A percentile compares a stretch with the other conserved stretches of the same genome.
These are phyloP conservation scores for Tinea semifulvella DNA, from an alignment of 2,888 invertebrate genomes.

Conservation along the genomic window DNA sequence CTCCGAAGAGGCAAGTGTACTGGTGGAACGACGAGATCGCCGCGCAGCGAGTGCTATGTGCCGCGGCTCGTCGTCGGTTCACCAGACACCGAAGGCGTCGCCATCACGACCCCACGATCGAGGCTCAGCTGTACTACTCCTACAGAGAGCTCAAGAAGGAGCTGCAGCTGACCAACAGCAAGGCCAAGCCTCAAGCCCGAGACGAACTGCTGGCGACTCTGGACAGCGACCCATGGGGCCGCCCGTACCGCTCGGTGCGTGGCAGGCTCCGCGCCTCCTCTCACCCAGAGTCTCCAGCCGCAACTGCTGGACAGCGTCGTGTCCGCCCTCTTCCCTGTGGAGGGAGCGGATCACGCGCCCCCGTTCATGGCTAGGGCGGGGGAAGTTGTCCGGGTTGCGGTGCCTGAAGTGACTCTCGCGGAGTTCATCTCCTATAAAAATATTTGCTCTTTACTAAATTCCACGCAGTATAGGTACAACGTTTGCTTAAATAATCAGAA, in stretches of 20 bases:
- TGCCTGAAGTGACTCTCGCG: too few species aligned
- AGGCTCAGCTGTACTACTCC: background rate
- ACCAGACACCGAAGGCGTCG: background rate
- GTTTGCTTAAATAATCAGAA: too few species aligned
- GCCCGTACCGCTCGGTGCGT: background rate
- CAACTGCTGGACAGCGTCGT: too few species aligned
- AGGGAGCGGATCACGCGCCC: too few species aligned
- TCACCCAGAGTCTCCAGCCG: too few species aligned
- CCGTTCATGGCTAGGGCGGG: too few species aligned
- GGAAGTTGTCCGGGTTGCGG: too few species aligned
- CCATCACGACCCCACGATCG: background rate
- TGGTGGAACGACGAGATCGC: constrained; percentile 7
- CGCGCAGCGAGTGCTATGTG: background rate
- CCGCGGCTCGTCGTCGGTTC: background rate
- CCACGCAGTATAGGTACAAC: too few species aligned
- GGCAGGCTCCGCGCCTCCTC: too few species aligned
- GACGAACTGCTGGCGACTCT: constrained; percentile 3
- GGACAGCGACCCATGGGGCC: constrained; percentile 1
- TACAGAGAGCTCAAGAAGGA: constrained; percentile 1
- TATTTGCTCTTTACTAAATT: too few species aligned
- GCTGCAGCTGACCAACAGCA: background rate
- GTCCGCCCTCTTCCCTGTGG: too few species aligned
- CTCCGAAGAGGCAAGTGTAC: constrained; percentile 1
- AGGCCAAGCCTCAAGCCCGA: background rate
- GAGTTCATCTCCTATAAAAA: too few species aligned